A percentile compares a stretch with the other conserved stretches of the same genome.
Conservation (phyloP, 2,797 vertebrate genomes). For the Salmo trutta region DNA sequence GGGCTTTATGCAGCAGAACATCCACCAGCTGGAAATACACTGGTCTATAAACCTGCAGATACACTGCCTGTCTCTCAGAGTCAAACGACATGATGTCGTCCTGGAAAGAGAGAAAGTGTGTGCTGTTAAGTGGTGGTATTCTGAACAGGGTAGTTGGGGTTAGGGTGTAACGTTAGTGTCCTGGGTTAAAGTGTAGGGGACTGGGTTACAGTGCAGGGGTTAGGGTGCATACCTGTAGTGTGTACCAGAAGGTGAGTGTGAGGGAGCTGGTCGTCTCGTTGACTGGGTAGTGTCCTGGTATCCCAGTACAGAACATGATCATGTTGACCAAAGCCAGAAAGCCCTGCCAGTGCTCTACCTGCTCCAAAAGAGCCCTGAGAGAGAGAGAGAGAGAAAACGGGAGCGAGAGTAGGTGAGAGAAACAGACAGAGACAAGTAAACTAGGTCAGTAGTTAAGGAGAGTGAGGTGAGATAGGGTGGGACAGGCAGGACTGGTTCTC, state of each 20-base stretch:
- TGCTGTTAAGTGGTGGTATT: neutral
- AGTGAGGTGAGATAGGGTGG: no score
- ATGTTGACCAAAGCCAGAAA: constrained; percentile 97
- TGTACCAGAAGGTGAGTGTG: constrained; percentile 98
- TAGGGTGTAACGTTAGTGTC: neutral
- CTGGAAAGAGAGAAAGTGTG: constrained; percentile 63
- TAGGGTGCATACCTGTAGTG: constrained; percentile 81
- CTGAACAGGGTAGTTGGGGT: no score
- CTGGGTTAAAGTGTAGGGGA: neutral
- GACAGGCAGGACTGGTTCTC: no score
- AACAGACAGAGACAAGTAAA: neutral
- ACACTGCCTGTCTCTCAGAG: constrained; percentile 90
- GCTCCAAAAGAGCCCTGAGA: constrained; percentile 89
- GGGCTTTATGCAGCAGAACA: constrained; percentile 95
- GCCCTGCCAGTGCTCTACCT: constrained; percentile 98
- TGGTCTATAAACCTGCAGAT: constrained; percentile 95
- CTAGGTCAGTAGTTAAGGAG: neutral
- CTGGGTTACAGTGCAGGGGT: neutral
- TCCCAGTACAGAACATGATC: constrained; percentile 99
- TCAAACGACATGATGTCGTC: constrained; percentile 97
- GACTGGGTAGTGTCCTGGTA: constrained; percentile 96
- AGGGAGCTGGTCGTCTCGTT: constrained; percentile 98
- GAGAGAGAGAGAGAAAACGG: constrained; percentile 1
- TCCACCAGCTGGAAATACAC: constrained; percentile 98
- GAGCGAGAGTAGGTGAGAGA: neutral